Evolutionary conservation across 2,888 invertebrate species (phyloP).

Genomic region (Nasonovia ribisnigri): DNA sequence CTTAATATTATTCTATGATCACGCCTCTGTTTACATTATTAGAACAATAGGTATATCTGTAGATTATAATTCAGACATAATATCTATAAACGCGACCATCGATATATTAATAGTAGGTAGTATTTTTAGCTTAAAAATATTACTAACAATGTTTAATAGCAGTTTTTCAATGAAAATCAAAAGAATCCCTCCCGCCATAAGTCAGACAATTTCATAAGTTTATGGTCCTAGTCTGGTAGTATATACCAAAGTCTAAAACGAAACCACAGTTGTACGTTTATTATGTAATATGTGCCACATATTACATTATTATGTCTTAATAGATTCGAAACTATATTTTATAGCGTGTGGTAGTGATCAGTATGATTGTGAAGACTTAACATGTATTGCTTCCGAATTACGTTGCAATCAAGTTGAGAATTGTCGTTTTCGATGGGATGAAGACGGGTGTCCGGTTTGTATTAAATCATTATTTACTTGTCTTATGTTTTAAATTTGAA

Average conservation of each 20-base stretch:
- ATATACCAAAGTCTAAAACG: background rate
- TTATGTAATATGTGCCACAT: background rate
- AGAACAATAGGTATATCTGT: background rate
- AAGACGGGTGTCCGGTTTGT: conserved; percentile 75
- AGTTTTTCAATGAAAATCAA: background rate
- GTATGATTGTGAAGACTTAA: conserved; percentile 88
- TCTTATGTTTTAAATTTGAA: background rate
- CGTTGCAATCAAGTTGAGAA: conserved; percentile 82
- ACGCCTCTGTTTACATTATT: background rate
- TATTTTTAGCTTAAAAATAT: background rate
- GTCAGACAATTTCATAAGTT: background rate
- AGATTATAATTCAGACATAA: background rate
- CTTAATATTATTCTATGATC: background rate
- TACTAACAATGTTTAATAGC: background rate
- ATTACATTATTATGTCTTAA: background rate
- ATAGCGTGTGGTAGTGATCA: conserved; percentile 75
- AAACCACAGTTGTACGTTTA: too few species aligned
- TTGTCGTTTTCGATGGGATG: conserved; percentile 87
- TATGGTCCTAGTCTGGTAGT: background rate
- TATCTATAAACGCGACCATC: background rate
- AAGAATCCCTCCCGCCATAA: background rate
- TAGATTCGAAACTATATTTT: background rate
- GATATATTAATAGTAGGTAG: too few species aligned
- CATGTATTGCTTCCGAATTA: conserved; percentile 81
- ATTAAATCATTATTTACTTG: background rate